Evolutionary conservation across 2,113 vertebrate genomes (phyloP), one percentile per base, ranked within the genome.

Genomic region (Ptilorrhoa leucosticta): DNA sequence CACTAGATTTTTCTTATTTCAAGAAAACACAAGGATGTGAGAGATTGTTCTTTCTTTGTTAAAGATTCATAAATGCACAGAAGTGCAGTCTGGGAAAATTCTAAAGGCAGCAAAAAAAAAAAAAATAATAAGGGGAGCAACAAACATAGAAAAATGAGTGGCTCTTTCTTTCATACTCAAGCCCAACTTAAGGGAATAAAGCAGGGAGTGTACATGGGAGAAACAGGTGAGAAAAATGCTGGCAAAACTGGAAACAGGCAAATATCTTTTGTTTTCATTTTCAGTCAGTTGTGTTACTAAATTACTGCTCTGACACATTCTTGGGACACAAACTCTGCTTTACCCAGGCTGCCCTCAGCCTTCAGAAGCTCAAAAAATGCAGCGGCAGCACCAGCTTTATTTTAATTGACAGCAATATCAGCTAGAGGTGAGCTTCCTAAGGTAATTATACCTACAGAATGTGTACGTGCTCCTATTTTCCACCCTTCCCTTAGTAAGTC

Each of bases 381-480:
- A 83, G 48, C 27, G 17, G 44, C 17, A 75, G 39, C 44, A 56
- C 6, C 54, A 58, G 20, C 31, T 69, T 63, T 40, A 66, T 18
- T 90, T 45, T 57, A 47, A 79, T 13, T 22, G 13, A 26, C 12
- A 83, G 26, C 60, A 69, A 2, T 22, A 22, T 23, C 21, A 56
- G 30, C 53, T 37, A 23, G 61, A 64, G 44, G 23, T 42, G 19
- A 30, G 33, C 17, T n/a, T 75, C 19, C 39, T 21, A 28, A 48
- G 27, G 71, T 44, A 70, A n/a, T 39, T 4, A 0, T 3, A 44
- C 15, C 31, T 54, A 18, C 13, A 28, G 45, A 75, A 64, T 1
- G 3, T 5, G 4, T 4, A 42, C 0, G 1, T 15, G 21, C 23
- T 76, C 40, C 31, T 58, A 1, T 60, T 65, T 31, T 28, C 15